Percentiles rank a stretch among this genome's conserved stretches.
These are phyloP conservation scores for Cheilosia variabilis DNA, from an alignment of 2,888 invertebrate species.

Conservation along the genomic window DNA sequence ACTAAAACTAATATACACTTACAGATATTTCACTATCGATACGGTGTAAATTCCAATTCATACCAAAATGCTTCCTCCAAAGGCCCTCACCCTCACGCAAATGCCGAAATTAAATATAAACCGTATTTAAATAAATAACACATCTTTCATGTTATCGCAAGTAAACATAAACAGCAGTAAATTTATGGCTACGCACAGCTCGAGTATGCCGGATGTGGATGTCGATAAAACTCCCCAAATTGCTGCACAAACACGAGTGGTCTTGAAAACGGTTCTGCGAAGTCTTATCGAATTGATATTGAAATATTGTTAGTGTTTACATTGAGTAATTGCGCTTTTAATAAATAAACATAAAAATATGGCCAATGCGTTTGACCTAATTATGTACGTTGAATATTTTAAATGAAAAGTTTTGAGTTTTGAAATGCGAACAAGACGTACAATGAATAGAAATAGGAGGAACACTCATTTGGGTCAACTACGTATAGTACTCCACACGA, in stretches of 20 bases:
- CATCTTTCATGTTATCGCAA: neutral
- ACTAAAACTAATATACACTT: too few species aligned
- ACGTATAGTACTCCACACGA: too few species aligned
- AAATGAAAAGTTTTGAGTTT: neutral
- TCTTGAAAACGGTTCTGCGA: neutral
- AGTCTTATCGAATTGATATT: conserved; percentile 1
- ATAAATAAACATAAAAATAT: too few species aligned
- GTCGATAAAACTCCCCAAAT: conserved; percentile 9
- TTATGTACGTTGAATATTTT: neutral
- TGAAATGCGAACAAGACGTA: neutral
- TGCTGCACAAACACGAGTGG: neutral
- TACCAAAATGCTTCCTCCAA: neutral
- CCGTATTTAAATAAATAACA: neutral
- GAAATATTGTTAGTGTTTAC: neutral
- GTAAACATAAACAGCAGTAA: neutral
- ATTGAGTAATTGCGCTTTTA: neutral
- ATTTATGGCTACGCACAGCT: neutral
- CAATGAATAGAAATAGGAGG: neutral
- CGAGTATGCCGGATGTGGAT: conserved; percentile 10
- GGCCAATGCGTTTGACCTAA: neutral
- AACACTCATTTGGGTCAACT: too few species aligned
- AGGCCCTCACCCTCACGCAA: neutral
- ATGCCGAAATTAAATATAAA: neutral
- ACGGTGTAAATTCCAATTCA: neutral
- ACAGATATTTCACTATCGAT: too few species aligned